Percentiles rank a stretch among this genome's conserved stretches.
Conservation (phyloP, 1,140 invertebrate species). For the Drosophila tristis region DNA sequence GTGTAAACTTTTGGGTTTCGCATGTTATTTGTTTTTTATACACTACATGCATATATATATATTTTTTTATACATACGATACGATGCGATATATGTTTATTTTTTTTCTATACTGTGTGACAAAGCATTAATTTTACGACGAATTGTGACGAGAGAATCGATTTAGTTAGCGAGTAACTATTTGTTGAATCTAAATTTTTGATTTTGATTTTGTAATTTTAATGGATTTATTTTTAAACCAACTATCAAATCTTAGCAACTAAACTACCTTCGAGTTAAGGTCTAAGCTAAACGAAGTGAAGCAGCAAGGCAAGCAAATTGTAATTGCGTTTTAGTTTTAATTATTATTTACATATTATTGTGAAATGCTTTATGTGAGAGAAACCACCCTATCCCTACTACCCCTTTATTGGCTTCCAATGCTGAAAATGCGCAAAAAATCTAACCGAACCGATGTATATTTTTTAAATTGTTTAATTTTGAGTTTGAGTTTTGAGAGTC, state of each 20-base stretch:
- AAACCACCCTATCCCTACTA: background rate
- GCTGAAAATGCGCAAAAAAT: constrained; percentile 66
- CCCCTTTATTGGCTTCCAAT: constrained; percentile 68
- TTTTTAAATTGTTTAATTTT: constrained; percentile 36
- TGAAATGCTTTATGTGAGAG: constrained; percentile 69
- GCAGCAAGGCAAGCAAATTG: constrained; percentile 22
- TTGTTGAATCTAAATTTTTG: constrained; percentile 75
- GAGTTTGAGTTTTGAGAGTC: constrained; percentile 26
- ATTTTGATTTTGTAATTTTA: constrained; percentile 62
- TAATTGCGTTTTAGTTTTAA: constrained; percentile 48
- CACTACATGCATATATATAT: constrained; percentile 36
- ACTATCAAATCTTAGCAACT: constrained; percentile 1
- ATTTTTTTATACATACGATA: constrained; percentile 10
- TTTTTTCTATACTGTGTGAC: constrained; percentile 31
- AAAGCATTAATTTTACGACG: constrained; percentile 35
- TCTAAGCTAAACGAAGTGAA: constrained; percentile 32
- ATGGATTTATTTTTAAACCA: constrained; percentile 37
- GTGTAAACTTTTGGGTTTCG: constrained; percentile 30
- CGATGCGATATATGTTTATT: constrained; percentile 7
- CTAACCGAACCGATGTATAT: constrained; percentile 52
- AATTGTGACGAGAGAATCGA: constrained; percentile 25
- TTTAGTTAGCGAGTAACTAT: constrained; percentile 54
- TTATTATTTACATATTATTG: constrained; percentile 45
- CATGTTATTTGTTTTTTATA: constrained; percentile 51
- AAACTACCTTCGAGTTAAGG: constrained; percentile 26